phyloP scores from a whole-genome alignment of 2,888 invertebrate genomes.

The Drosophila trichaetosa region DNA sequence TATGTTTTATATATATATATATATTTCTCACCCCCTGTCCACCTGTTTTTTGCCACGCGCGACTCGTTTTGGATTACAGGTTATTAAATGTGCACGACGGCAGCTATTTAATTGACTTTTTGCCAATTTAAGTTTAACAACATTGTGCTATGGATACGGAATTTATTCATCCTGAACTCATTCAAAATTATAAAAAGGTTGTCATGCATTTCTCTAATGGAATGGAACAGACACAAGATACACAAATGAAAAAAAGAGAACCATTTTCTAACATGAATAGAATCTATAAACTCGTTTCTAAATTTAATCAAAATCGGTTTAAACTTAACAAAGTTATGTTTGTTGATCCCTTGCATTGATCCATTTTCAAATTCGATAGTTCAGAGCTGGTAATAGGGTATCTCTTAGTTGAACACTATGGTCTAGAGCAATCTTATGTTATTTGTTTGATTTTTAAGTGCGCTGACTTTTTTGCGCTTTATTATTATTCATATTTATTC shows the following conservation, averaged over 20 bases:
- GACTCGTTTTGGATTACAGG: slow-evolving; percentile 62
- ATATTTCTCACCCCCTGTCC: background rate
- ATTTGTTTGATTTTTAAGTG: slow-evolving; percentile 17
- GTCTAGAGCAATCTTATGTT: background rate
- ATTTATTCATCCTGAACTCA: background rate
- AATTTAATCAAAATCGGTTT: background rate
- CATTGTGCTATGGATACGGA: slow-evolving; percentile 24
- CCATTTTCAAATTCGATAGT: background rate
- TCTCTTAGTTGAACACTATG: background rate
- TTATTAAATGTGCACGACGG: slow-evolving; percentile 63
- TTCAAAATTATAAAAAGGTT: background rate
- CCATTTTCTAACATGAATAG: background rate
- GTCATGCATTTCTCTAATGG: background rate
- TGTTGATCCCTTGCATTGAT: background rate
- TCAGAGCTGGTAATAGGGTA: background rate
- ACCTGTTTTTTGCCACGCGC: slow-evolving; percentile 9
- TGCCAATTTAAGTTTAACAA: slow-evolving; percentile 52
- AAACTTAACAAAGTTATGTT: background rate
- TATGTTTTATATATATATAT: background rate
- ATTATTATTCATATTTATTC: slow-evolving; percentile 67
- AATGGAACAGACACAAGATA: background rate
- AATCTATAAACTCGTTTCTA: background rate
- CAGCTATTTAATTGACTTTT: slow-evolving; percentile 69
- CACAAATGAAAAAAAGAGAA: background rate
- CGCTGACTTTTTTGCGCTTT: slow-evolving; percentile 24